A percentile compares a stretch with the other conserved stretches of the same genome.
Evolutionary conservation across 1,140 invertebrate genomes (phyloP).

Genomic region (Pseudomyrmex cubaensis): DNA sequence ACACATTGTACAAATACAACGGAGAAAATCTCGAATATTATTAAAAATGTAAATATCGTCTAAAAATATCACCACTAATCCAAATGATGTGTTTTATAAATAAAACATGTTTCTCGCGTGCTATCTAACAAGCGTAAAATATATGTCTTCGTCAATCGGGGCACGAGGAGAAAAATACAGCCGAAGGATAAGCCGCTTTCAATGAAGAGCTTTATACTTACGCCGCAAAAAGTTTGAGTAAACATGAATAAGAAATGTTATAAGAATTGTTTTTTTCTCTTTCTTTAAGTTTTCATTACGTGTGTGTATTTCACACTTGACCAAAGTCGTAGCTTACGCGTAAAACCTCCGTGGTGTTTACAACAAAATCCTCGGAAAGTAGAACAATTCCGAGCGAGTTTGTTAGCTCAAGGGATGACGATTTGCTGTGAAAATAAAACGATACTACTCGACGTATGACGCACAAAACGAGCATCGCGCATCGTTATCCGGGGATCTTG

Average conservation of each 20-base stretch:
- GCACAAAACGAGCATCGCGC: slow-evolving; percentile 21
- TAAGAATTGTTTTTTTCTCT: neutral
- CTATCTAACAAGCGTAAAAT: neutral
- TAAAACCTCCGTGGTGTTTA: slow-evolving; percentile 3
- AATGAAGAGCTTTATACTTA: neutral
- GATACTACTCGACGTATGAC: slow-evolving; percentile 32
- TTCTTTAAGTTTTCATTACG: no score
- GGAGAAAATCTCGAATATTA: neutral
- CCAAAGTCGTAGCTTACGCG: neutral
- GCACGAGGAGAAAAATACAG: neutral
- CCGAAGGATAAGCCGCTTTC: neutral
- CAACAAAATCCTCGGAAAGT: neutral
- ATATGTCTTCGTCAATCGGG: neutral
- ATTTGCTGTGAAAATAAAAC: slow-evolving; percentile 54
- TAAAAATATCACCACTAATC: neutral
- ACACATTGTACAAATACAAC: no score
- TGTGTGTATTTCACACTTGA: no score
- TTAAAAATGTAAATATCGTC: no score
- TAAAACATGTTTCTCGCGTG: neutral
- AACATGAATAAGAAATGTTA: neutral
- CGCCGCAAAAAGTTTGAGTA: neutral
- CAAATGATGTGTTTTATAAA: neutral
- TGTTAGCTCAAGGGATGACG: slow-evolving; percentile 27
- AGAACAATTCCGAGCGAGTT: neutral
- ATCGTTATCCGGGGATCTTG: slow-evolving; percentile 30